Percentiles rank a stretch among this genome's conserved stretches.
Conservation (phyloP, 2,888 invertebrate species). For the Rhaphigaster nebulosa region DNA sequence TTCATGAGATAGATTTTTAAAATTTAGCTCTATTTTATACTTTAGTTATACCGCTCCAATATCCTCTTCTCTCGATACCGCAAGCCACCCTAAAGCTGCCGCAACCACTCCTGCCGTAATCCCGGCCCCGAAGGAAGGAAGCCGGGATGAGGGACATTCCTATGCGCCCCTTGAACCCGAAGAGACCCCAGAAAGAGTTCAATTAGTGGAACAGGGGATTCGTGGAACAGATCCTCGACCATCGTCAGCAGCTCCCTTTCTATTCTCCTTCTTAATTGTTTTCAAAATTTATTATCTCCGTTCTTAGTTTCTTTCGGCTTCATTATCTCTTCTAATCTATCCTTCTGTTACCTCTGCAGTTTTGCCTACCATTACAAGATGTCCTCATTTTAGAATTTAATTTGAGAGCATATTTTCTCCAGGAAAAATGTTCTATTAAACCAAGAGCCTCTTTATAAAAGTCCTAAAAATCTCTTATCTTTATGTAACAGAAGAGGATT, state of each 20-base stretch:
- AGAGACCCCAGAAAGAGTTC: background rate
- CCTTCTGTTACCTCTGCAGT: background rate
- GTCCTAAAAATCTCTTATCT: background rate
- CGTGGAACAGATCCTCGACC: background rate
- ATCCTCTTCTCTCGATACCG: background rate
- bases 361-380: background rate
- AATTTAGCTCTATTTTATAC: background rate
- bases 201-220: background rate
- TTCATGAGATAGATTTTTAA: background rate
- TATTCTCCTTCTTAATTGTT: background rate
- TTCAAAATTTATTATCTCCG: slow-evolving; percentile 13
- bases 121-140: background rate
- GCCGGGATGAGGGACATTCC: background rate
- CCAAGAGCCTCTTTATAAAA: background rate
- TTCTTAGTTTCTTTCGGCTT: background rate
- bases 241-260: background rate
- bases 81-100: background rate
- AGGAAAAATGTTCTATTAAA: background rate
- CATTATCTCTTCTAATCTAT: slow-evolving; percentile 12
- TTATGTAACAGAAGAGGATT: background rate
- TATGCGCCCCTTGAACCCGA: background rate
- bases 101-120: background rate
- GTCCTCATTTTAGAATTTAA: background rate
- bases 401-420: background rate
- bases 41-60: background rate